Conservation (phyloP, 1,140 invertebrate species). For the Cydia strobilella region DNA sequence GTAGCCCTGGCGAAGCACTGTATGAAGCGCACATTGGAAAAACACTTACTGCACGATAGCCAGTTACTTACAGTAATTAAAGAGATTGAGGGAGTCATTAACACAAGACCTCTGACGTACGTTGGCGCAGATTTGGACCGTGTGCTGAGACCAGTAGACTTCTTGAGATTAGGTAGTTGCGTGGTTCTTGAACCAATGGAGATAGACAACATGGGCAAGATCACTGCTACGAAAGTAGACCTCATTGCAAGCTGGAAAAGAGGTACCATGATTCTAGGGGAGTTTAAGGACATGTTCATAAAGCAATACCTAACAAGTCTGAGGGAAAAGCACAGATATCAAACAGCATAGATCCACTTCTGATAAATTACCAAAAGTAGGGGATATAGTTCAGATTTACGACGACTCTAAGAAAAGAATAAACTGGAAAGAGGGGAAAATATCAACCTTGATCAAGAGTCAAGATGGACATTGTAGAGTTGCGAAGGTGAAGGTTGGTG, state of each 20-base stretch:
- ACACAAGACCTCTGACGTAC: constrained; percentile 22
- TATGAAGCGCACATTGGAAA: constrained; percentile 30
- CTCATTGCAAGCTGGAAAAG: constrained; percentile 24
- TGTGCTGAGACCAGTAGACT: constrained; percentile 23
- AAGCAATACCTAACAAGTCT: constrained; percentile 24
- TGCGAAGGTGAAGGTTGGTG: constrained; percentile 15
- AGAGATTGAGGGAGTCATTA: constrained; percentile 27
- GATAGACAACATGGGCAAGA: neutral
- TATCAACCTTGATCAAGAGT: neutral
- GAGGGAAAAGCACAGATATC: constrained; percentile 4
- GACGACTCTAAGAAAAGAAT: constrained; percentile 20
- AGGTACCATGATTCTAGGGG: neutral
- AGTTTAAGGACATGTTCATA: constrained; percentile 32
- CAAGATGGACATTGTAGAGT: constrained; percentile 12
- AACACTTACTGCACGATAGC: constrained; percentile 12
- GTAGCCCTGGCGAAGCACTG: constrained; percentile 24
- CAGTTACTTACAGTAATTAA: constrained; percentile 13
- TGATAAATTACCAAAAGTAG: constrained; percentile 3
- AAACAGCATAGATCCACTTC: constrained; percentile 20
- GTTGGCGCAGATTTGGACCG: constrained; percentile 17
- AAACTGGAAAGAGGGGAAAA: constrained; percentile 31
- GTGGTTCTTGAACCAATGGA: neutral
- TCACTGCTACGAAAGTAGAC: neutral
- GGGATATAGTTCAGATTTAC: constrained; percentile 30
- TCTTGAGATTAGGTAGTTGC: constrained; percentile 1